Evolutionary conservation across 2,113 vertebrate genomes (phyloP).

Genomic region (Eublepharis macularius): DNA sequence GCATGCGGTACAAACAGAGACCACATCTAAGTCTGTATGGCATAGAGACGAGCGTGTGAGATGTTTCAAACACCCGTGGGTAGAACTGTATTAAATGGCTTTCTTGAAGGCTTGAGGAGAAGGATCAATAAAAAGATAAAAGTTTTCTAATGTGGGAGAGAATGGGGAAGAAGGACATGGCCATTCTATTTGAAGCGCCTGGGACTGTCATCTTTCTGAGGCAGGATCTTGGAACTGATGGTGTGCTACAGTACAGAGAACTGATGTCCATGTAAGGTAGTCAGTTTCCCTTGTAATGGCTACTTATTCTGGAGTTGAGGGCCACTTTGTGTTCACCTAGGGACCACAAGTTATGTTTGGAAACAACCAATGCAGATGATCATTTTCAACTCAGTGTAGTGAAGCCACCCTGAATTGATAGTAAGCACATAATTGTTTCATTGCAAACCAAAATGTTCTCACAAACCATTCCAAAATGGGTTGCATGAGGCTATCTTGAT

Average conservation of each 20-base stretch:
- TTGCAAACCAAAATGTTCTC: constrained; percentile 6
- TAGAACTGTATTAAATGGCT: constrained; percentile 3
- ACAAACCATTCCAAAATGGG: constrained; percentile 2
- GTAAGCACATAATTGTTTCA: constrained; percentile 5
- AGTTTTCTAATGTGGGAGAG: constrained; percentile 2
- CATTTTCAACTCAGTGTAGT: background rate
- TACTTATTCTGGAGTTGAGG: background rate
- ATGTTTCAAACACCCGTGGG: constrained; percentile 11
- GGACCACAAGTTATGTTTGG: constrained; percentile 3
- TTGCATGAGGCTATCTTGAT: constrained; percentile 6
- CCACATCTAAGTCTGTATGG: constrained; percentile 4
- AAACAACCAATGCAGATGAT: constrained; percentile 3
- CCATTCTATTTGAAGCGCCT: constrained; percentile 13
- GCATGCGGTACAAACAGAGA: background rate
- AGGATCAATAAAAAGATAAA: background rate
- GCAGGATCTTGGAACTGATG: constrained; percentile 8
- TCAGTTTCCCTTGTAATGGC: background rate
- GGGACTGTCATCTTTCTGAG: constrained; percentile 15
- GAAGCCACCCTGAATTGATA: constrained; percentile 10
- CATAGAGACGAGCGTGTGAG: background rate
- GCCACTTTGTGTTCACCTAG: background rate
- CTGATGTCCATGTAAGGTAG: constrained; percentile 17
- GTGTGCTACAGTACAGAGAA: background rate
- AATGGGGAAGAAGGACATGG: constrained; percentile 1
- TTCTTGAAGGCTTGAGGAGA: constrained; percentile 1